Percentiles rank a stretch among this genome's conserved stretches.
phyloP scores from a whole-genome alignment of 2,888 invertebrate species.

The Lithodes maja region DNA sequence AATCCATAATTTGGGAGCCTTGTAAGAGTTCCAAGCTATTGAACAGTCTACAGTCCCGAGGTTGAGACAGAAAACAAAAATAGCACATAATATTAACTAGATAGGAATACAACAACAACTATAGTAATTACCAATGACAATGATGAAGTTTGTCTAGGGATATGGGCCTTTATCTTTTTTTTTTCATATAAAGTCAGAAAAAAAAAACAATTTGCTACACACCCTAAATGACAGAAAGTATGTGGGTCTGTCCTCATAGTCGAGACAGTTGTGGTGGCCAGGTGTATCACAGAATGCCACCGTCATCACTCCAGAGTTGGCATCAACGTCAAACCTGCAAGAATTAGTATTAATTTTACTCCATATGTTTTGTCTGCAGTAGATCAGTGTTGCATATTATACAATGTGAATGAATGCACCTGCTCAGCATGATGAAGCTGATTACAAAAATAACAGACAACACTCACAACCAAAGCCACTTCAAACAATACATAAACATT shows the following conservation, averaged over 20 bases:
- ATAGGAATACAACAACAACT: too few species aligned
- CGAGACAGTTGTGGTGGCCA: conserved; percentile 84
- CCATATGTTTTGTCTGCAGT: background rate
- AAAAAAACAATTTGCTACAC: conserved; percentile 57
- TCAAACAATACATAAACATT: background rate
- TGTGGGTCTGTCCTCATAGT: conserved; percentile 87
- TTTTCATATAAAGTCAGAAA: background rate
- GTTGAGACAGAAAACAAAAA: too few species aligned
- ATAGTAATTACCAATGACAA: too few species aligned
- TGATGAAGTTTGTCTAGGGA: too few species aligned
- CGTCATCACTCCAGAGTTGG: conserved; percentile 86
- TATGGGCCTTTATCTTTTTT: background rate
- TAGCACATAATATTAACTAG: background rate
- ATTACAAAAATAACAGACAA: too few species aligned
- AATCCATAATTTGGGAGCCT: too few species aligned
- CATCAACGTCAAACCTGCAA: conserved; percentile 83
- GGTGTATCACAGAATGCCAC: conserved; percentile 85
- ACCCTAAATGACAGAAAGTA: conserved; percentile 91
- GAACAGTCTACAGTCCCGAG: too few species aligned
- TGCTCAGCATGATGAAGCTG: too few species aligned
- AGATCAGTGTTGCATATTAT: too few species aligned
- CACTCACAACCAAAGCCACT: background rate
- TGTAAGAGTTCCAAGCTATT: background rate
- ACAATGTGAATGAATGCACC: too few species aligned
- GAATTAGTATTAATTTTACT: conserved; percentile 39